Conservation (phyloP, 2,113 vertebrate genomes). For the Thalassoma bifasciatum region DNA sequence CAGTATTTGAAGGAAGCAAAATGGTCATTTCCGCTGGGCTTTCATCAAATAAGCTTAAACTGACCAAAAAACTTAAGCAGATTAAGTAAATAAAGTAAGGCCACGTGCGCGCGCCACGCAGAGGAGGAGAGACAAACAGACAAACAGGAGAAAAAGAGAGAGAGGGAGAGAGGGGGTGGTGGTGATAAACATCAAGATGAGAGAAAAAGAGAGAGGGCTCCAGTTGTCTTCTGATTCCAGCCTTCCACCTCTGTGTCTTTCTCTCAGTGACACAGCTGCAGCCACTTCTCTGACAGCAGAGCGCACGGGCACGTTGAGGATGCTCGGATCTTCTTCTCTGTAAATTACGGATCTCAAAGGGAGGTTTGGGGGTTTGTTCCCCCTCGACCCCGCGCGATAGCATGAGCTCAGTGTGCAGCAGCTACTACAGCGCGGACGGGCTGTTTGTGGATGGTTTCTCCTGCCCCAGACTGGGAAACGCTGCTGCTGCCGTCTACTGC, state of each 20-base stretch:
- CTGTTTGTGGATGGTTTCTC: slow-evolving; percentile 85
- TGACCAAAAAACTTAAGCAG: background rate
- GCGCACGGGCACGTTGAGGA: background rate
- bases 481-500: slow-evolving; percentile 86
- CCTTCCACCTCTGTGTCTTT: background rate
- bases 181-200: too few species aligned
- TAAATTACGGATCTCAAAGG: background rate
- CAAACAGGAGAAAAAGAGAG: too few species aligned
- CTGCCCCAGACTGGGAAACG: slow-evolving; percentile 87
- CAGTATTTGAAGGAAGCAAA: background rate
- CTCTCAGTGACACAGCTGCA: background rate
- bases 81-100: background rate
- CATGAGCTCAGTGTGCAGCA: slow-evolving; percentile 88
- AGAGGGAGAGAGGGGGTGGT: background rate
- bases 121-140: too few species aligned
- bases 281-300: background rate
- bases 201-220: slow-evolving; percentile 1
- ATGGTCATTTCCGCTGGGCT: background rate
- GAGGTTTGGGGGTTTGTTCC: background rate
- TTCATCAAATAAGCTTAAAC: background rate
- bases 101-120: background rate
- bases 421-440: slow-evolving; percentile 86
- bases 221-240: slow-evolving; percentile 31
- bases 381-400: slow-evolving; percentile 1
- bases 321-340: background rate